These are phyloP conservation scores for Sebastes minor DNA, from an alignment of 2,797 vertebrate genomes.

Conservation along the genomic window DNA sequence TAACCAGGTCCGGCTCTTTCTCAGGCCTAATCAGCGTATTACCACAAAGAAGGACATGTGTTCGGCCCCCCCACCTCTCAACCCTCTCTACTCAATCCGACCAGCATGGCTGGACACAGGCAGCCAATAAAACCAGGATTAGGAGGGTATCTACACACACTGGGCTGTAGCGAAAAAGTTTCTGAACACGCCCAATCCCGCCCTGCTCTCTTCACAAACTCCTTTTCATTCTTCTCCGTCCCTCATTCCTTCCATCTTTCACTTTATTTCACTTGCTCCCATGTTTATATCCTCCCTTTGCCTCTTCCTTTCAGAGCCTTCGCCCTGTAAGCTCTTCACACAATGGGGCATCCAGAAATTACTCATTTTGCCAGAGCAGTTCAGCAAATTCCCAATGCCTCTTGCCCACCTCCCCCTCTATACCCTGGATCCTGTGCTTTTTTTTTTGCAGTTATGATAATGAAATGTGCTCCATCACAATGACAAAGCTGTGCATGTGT, in stretches of 20 bases:
- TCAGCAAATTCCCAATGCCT: slow-evolving; percentile 71
- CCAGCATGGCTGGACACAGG: slow-evolving; percentile 84
- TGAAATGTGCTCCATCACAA: slow-evolving; percentile 56
- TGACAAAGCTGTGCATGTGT: slow-evolving; percentile 56
- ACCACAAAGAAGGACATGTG: slow-evolving; percentile 94
- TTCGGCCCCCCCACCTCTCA: slow-evolving; percentile 79
- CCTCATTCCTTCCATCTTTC: slow-evolving; percentile 70
- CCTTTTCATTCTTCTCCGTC: slow-evolving; percentile 72
- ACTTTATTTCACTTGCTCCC: slow-evolving; percentile 69
- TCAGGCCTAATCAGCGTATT: slow-evolving; percentile 91
- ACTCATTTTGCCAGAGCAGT: slow-evolving; percentile 80
- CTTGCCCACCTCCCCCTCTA: slow-evolving; percentile 50
- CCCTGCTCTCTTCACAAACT: slow-evolving; percentile 74
- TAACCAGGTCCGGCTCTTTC: slow-evolving; percentile 95
- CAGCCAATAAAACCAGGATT: slow-evolving; percentile 91
- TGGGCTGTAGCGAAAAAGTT: slow-evolving; percentile 82
- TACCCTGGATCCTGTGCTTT: slow-evolving; percentile 36
- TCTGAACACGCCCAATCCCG: slow-evolving; percentile 82
- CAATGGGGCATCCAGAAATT: slow-evolving; percentile 83
- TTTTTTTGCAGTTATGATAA: slow-evolving; percentile 50
- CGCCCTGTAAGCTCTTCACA: slow-evolving; percentile 75
- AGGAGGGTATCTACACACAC: slow-evolving; percentile 84
- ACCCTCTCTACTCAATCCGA: slow-evolving; percentile 82
- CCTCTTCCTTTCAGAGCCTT: slow-evolving; percentile 73
- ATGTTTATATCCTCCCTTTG: slow-evolving; percentile 75